Evolutionary conservation across 2,797 vertebrate species (phyloP).

Genomic region (Podargus strigoides): DNA sequence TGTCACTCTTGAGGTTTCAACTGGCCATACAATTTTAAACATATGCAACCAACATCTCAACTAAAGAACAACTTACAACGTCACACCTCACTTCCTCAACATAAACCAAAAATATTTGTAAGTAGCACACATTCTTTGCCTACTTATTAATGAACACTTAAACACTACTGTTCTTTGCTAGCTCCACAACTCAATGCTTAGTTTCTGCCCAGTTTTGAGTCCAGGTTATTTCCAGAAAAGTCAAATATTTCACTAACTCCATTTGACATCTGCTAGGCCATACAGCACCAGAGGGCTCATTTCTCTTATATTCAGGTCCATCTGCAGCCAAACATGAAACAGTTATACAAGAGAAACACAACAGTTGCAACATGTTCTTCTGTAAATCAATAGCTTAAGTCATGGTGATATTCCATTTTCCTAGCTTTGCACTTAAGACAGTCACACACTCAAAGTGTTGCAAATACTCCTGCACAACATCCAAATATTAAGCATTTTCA

Average conservation of each 20-base stretch:
- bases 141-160: background rate
- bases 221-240: background rate
- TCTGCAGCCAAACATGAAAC: background rate
- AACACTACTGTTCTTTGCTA: background rate
- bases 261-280: background rate
- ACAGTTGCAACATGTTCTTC: background rate
- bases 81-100: background rate
- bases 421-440: background rate
- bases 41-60: background rate
- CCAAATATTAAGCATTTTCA: background rate
- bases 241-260: background rate
- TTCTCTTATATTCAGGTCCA: background rate
- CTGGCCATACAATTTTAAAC: background rate
- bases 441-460: background rate
- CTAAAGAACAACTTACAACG: background rate
- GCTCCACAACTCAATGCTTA: background rate
- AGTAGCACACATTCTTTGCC: background rate
- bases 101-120: background rate
- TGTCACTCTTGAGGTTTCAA: background rate
- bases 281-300: background rate
- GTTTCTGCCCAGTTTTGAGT: background rate
- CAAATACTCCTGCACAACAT: background rate
- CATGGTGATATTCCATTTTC: background rate
- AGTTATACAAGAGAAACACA: background rate
- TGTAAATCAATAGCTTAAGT: background rate